Base-by-base conservation (phyloP, 2,113 vertebrate species). In the Microtus pennsylvanicus region DNA sequence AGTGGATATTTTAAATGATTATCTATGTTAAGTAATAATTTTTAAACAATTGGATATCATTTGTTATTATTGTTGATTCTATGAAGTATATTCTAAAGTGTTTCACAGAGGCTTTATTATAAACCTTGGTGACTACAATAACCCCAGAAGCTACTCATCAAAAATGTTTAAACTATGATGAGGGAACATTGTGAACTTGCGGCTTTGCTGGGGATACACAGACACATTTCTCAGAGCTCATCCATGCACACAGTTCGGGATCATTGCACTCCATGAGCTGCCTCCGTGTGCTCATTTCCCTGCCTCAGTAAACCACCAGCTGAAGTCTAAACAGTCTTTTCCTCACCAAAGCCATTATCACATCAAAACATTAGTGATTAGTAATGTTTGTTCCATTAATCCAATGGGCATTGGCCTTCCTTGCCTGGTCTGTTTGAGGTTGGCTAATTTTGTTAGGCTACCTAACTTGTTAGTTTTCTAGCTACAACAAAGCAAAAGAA, bases 161-260 rank as follows among this genome's bases (percentile, higher is more conserved):
- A 93, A 75, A 87, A 75, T 47, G 47, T 47, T 77, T 87, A 82
- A 89, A 94, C 75, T 58, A 38, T 47, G 22, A 30, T 55, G 17
- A 63, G 7, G 35, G 85, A 81, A 35, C 0, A 2, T 50, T 89
- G 33, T 90, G 28, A 58, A 2, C 5, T 3, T 38, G 21, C 16
- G 70, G 13, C n/a, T n/a, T 1, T 80, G 55, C 63, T 61, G 58
- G 33, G 2, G n/a, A 28, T 50, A 1, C 55, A 65, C 38, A 17
- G 30, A 30, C 52, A 22, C 58, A 12, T 35, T 26, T 67, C 42
- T 52, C 47, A 30, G 77, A 47, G 69, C 0, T 61, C 38, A 52
- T 38, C 1, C 2, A 6, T 45, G 11, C 21, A 14, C 19, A 3
- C 14, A 30, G 24, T 33, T 47, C 47, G 93, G 77, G 58, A 21